These are phyloP conservation scores for Aythya baeri DNA, from an alignment of 2,113 vertebrate genomes.

Conservation along the genomic window DNA sequence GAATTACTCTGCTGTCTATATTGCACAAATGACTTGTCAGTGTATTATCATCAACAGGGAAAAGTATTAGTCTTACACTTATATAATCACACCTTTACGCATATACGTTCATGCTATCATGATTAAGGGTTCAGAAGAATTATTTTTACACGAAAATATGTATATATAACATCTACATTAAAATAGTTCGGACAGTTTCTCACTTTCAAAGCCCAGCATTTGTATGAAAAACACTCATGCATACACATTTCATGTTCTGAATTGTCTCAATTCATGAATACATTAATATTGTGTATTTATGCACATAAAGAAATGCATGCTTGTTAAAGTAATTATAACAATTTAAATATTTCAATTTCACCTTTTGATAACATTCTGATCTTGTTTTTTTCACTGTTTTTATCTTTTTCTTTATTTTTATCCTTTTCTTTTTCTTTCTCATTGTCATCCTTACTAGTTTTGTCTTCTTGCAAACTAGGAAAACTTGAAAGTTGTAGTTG, in stretches of 20 bases:
- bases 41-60: not conserved
- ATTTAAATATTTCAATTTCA: slow-evolving; percentile 72
- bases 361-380: slow-evolving; percentile 90
- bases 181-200: not conserved
- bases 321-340: not conserved
- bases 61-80: not conserved
- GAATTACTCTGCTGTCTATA: not conserved
- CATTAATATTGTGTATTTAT: not conserved
- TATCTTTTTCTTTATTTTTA: slow-evolving; percentile 82
- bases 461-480: slow-evolving; percentile 83
- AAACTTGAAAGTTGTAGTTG: slow-evolving; percentile 83
- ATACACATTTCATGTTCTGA: not conserved
- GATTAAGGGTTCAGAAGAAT: not conserved
- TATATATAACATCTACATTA: not conserved
- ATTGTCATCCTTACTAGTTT: slow-evolving; percentile 83
- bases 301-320: not conserved
- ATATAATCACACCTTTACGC: not conserved
- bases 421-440: slow-evolving; percentile 86
- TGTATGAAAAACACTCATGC: not conserved
- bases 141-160: not conserved
- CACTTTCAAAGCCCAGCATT: not conserved
- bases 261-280: not conserved
- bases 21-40: not conserved
- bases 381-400: slow-evolving; percentile 84
- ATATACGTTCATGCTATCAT: not conserved